Evolutionary conservation across 2,113 vertebrate species (phyloP).

Genomic region (Felis catus): DNA sequence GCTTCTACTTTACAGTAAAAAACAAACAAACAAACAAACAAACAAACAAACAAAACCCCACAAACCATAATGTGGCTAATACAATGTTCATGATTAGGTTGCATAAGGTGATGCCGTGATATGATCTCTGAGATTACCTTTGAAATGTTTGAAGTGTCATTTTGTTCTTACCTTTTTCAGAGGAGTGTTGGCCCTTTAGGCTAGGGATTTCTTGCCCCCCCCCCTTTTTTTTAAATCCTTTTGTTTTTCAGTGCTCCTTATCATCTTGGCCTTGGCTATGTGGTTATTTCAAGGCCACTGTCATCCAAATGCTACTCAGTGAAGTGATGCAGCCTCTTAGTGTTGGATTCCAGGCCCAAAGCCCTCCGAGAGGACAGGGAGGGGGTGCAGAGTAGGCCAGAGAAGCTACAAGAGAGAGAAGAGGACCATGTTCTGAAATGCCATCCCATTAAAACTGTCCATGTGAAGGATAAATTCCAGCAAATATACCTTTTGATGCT

Average conservation of each 20-base stretch:
- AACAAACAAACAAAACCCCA: not conserved
- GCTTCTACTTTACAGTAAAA: not conserved
- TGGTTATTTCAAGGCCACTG: not conserved
- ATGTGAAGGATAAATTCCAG: not conserved
- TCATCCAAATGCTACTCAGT: not conserved
- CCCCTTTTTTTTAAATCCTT: not conserved
- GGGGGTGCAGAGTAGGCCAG: not conserved
- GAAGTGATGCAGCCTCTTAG: not conserved
- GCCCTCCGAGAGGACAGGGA: not conserved
- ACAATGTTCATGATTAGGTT: not conserved
- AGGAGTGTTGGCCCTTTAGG: not conserved
- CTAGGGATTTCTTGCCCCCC: not conserved
- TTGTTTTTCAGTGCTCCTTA: not conserved
- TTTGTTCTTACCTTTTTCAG: not conserved
- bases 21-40: not conserved
- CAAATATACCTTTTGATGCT: not conserved
- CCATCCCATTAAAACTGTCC: not conserved
- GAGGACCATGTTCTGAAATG: not conserved
- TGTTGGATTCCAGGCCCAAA: not conserved
- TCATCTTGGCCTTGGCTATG: not conserved
- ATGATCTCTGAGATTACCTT: not conserved
- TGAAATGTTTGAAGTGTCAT: not conserved
- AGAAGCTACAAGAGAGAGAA: not conserved
- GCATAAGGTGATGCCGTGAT: not conserved
- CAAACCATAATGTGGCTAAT: not conserved